Conservation (phyloP, 2,888 invertebrate genomes). For the Eristalis intricaria region DNA sequence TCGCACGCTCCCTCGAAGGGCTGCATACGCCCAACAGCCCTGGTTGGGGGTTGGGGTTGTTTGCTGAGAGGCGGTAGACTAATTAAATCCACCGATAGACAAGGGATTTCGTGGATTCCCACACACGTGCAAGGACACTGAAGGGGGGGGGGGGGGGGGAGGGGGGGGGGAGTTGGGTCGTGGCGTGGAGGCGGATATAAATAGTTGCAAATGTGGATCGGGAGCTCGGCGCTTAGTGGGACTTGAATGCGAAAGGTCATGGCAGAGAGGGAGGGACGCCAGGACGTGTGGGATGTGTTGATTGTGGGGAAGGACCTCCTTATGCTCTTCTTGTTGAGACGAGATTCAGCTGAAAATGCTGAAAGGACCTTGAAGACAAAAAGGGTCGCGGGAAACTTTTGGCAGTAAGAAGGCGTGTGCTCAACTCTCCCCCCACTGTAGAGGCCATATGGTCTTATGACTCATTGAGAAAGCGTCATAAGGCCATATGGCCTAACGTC, state of each 20-base stretch:
- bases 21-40: not conserved
- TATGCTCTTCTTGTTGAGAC: too few relatives aligned
- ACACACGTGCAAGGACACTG: not conserved
- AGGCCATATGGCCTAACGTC: too few relatives aligned
- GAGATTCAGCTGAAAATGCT: not conserved
- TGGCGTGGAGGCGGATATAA: constrained; percentile 1
- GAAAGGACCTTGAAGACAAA: too few relatives aligned
- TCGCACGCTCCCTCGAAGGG: not conserved
- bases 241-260: constrained; percentile 28
- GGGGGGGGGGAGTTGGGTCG: not conserved
- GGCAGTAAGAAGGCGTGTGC: too few relatives aligned
- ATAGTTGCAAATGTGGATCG: constrained; percentile 32
- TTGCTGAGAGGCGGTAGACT: constrained; percentile 15
- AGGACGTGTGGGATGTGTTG: not conserved
- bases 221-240: constrained; percentile 18
- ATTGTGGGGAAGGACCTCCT: too few relatives aligned
- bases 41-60: not conserved
- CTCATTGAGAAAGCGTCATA: too few relatives aligned
- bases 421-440: too few relatives aligned
- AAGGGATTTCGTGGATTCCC: constrained; percentile 29
- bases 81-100: constrained; percentile 52
- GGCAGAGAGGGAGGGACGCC: not conserved
- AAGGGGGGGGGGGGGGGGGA: too few relatives aligned
- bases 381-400: too few relatives aligned
- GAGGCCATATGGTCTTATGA: too few relatives aligned